Evolutionary conservation across 2,113 vertebrate species (phyloP), one percentile per base, ranked within the genome.

Genomic region (Dicentrarchus labrax): DNA sequence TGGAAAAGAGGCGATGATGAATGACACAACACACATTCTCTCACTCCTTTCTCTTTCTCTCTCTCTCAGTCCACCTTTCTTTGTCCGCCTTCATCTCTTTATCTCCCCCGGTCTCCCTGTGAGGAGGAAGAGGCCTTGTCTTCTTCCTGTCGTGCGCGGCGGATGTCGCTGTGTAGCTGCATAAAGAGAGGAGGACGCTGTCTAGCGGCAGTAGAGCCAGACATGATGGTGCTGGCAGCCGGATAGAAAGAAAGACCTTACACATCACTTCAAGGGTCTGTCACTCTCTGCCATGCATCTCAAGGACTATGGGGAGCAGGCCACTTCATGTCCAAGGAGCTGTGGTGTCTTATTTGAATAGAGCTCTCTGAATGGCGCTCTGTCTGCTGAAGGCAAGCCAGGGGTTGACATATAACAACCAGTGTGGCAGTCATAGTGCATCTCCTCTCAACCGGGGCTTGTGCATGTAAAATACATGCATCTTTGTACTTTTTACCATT

Each of bases 1-100:
- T 69, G 65, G 78, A 89, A 70, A 86, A 82, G 71, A 83, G 45
- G 83, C 22, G n/a, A 60, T 87, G 89, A 93, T 82, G 85, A 92
- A 91, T 87, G 88, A 89, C 90, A 90, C 62, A 30, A 69, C 81
- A 54, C 54, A 43, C 61, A 85, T 67, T 85, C 69, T 53, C 75
- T 72, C 75, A 51, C 75, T 78, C 60, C 76, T 38, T 67, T 61
- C 76, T 72, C 81, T 68, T 51, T 5, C 45, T 70, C 64, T 80
- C 45, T 75, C 69, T 82, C 69, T 68, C 73, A 72, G 77, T 66
- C 48, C 1, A 59, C 17, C 64, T 38, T 38, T 77, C 54, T 79
- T 78, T 86, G 12, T 69, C 76, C 60, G 36, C 5, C 56, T 24
- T 61, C 30, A 41, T 78, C 66, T 82, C 77, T 89, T 85, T 72